Evolutionary conservation across 2,797 vertebrate genomes (phyloP).

Genomic region (Apogon talboti): DNA sequence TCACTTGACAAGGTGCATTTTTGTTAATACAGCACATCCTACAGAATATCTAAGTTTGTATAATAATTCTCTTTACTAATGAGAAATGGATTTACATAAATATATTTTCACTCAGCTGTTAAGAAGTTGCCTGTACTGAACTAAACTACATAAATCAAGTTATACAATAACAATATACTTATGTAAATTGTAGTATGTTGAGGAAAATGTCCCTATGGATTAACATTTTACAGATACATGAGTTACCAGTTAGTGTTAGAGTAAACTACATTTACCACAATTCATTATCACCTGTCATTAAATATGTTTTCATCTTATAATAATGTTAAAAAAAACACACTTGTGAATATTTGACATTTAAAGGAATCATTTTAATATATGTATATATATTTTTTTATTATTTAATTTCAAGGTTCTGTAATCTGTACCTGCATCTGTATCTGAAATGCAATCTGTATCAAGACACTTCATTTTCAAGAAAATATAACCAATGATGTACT

Average conservation of each 20-base stretch:
- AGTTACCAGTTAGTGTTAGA: not conserved
- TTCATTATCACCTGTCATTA: no score
- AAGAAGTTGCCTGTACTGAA: not conserved
- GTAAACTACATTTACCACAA: no score
- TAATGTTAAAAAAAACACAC: no score
- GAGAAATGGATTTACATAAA: not conserved
- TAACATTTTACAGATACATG: not conserved
- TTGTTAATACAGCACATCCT: not conserved
- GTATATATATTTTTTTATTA: no score
- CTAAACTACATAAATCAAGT: not conserved
- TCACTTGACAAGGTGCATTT: slow-evolving; percentile 11
- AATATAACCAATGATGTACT: not conserved
- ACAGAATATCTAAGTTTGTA: not conserved
- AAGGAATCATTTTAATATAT: no score
- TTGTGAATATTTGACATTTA: no score
- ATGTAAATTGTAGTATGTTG: not conserved
- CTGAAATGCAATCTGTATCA: not conserved
- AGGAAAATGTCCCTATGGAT: not conserved
- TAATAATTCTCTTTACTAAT: not conserved
- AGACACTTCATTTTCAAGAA: not conserved
- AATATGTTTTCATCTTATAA: no score
- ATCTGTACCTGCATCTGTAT: no score
- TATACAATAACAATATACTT: not conserved
- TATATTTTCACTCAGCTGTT: not conserved
- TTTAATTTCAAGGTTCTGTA: no score